Base-by-base conservation (phyloP, 2,113 vertebrate species). In the Merops nubicus region DNA sequence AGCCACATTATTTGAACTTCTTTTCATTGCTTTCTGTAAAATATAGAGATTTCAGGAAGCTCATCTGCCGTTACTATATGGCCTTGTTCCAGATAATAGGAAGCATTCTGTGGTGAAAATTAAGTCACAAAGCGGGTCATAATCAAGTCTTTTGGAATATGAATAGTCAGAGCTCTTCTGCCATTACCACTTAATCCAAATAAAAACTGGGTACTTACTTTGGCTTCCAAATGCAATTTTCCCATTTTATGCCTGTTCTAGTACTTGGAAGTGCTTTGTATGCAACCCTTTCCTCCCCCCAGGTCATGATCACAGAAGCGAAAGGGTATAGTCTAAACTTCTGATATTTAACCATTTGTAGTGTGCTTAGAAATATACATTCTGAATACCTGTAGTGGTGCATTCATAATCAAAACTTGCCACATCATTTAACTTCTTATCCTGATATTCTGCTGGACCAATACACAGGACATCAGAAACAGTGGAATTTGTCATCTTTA, bases 401-500 rank as follows among this genome's bases (percentile, higher is more conserved):
- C 99, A 99, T 90, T 99, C 99, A 43, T 99, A 98, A 95, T 99
- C 98, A 97, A 99, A 99, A 97, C 98, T 99, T 96, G 96, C 91
- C 97, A 99, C 98, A 63, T 99, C 99, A 89, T 99, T 99, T 91
- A 99, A 99, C 74, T 98, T 98, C 97, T 99, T 99, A 96, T 98
- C 99, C 98, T 99, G 99, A 98, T 99, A 99, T 93, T 99, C 99
- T 78, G 99, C 98, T 6, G 99, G 99, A 25, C 99, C 99, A 17
- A 98, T 97, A 94, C 99, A 99, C 79, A 99, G 91, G 84, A 99
- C 99, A 95, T 99, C 99, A 12, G 99, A 99, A 94, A 99, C 99
- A 25, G 99, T 99, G 96, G 99, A 99, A 81, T 99, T 99, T 92
- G 99, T 99, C 98, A 97, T 99, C 97, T 99, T 99, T 97, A 99